phyloP scores from a whole-genome alignment of 1,140 invertebrate species.

The Tenebrio molitor region DNA sequence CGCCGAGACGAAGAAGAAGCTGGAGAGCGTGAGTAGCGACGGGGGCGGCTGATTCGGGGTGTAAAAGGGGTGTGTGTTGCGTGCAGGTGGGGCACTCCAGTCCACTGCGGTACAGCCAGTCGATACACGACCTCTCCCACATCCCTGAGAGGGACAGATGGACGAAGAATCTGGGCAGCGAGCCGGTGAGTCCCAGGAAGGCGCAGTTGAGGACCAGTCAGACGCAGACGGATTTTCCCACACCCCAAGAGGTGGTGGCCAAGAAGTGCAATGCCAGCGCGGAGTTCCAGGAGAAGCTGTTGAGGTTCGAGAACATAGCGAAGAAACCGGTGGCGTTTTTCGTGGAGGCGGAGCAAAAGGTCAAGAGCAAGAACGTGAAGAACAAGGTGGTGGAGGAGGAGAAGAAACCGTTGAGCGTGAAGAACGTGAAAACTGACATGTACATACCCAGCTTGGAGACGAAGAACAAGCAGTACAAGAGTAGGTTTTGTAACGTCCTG shows the following conservation, averaged over 20 bases:
- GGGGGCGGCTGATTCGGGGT: too few species aligned
- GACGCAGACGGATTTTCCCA: constrained; percentile 65
- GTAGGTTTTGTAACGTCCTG: constrained; percentile 66
- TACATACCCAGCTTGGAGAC: constrained; percentile 71
- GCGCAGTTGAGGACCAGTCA: constrained; percentile 60
- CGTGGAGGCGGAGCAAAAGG: too few species aligned
- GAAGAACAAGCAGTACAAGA: constrained; percentile 70
- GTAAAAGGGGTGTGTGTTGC: too few species aligned
- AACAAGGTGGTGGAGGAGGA: constrained; percentile 66
- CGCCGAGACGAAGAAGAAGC: constrained; percentile 87
- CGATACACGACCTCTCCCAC: constrained; percentile 80
- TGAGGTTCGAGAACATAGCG: constrained; percentile 64
- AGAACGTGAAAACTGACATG: constrained; percentile 57
- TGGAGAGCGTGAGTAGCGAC: constrained; percentile 84
- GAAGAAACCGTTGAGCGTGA: constrained; percentile 51
- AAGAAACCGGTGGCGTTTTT: constrained; percentile 69
- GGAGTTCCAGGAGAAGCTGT: constrained; percentile 64
- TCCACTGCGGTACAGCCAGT: constrained; percentile 85
- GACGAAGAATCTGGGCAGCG: constrained; percentile 54
- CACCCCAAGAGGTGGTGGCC: constrained; percentile 59
- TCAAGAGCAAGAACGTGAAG: constrained; percentile 56
- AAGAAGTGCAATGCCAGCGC: constrained; percentile 61
- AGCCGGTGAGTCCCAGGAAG: constrained; percentile 39
- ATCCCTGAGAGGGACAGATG: constrained; percentile 71
- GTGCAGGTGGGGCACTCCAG: constrained; percentile 83